Conservation (phyloP, 2,888 invertebrate species). For the Abrostola triplasia region DNA sequence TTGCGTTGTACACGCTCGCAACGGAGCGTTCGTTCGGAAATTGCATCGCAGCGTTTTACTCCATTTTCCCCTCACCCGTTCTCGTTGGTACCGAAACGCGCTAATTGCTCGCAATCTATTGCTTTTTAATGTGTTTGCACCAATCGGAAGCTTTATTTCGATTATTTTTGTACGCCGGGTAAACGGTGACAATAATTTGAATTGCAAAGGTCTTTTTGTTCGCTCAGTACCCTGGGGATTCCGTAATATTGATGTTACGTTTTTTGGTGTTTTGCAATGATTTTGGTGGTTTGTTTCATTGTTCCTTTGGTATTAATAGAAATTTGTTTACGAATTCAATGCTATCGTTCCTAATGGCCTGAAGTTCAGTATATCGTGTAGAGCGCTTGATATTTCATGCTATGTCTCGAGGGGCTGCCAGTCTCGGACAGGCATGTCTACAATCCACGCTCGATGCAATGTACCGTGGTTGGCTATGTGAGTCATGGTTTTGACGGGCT, state of each 20-base stretch:
- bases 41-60: slow-evolving; percentile 67
- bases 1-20: slow-evolving; percentile 38
- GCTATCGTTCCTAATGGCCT: not conserved
- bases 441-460: slow-evolving; percentile 40
- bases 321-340: not conserved
- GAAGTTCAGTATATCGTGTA: slow-evolving; percentile 18
- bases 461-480: slow-evolving; percentile 33
- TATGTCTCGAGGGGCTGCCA: slow-evolving; percentile 38
- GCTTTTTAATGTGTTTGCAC: slow-evolving; percentile 79
- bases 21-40: slow-evolving; percentile 65
- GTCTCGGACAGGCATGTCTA: slow-evolving; percentile 22
- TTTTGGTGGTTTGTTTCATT: slow-evolving; percentile 4
- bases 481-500: slow-evolving; percentile 16
- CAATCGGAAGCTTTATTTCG: slow-evolving; percentile 62
- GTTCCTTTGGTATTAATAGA: not conserved
- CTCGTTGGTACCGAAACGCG: slow-evolving; percentile 55
- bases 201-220: slow-evolving; percentile 44
- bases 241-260: slow-evolving; percentile 32
- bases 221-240: slow-evolving; percentile 25
- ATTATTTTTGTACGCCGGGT: slow-evolving; percentile 59
- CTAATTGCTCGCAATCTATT: slow-evolving; percentile 82
- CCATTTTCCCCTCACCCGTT: slow-evolving; percentile 52
- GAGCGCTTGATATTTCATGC: slow-evolving; percentile 12
- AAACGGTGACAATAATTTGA: slow-evolving; percentile 61
- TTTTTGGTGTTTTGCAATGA: slow-evolving; percentile 8